Conservation (phyloP, 2,113 vertebrate species). For the Hemibagrus wyckioides region DNA sequence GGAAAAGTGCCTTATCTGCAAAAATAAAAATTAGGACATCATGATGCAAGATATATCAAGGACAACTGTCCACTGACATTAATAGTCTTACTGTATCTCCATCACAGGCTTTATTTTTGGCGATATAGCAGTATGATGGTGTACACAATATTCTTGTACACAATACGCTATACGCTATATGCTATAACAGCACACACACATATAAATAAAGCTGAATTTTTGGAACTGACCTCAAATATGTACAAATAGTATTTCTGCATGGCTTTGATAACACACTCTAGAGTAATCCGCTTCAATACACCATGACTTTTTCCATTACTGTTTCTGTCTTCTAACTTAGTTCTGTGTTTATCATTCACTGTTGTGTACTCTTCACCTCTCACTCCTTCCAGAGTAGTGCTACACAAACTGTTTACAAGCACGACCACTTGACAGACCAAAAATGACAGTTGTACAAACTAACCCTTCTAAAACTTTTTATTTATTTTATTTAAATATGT, state of each 20-base stretch:
- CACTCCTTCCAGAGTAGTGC: neutral
- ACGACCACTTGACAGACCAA: neutral
- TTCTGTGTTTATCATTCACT: neutral
- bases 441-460: neutral
- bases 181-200: neutral
- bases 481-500: neutral
- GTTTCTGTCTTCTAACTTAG: neutral
- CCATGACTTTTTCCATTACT: neutral
- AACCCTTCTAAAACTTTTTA: neutral
- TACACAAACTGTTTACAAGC: neutral
- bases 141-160: no score
- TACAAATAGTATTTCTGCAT: neutral
- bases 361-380: neutral
- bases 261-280: neutral
- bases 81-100: neutral
- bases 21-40: no score
- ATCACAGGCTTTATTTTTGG: neutral
- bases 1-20: constrained; percentile 13
- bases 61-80: neutral
- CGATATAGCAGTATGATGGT: neutral
- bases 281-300: constrained; percentile 18
- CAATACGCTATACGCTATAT: no score
- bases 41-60: no score
- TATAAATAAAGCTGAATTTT: neutral
- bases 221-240: neutral